Evolutionary conservation across 2,797 vertebrate species (phyloP), one percentile per base, ranked within the genome.

Genomic region (Mionectes olivaceus): DNA sequence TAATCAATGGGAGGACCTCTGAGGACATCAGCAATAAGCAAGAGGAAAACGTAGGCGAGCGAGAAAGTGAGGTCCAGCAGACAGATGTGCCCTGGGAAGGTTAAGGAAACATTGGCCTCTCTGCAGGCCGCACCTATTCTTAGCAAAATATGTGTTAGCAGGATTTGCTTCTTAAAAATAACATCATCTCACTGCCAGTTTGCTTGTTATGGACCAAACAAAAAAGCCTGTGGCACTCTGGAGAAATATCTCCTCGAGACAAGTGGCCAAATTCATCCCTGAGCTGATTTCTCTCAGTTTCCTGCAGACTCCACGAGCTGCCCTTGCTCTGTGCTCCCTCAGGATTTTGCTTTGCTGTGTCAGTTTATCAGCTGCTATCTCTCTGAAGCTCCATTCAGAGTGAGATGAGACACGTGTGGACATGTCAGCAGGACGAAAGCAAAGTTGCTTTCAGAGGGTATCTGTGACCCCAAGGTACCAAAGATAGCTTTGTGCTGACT

Each of bases 131-230:
- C 24, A 30, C 71, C 88, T 96, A 39, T 95, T 95, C 81, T 95
- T 96, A 95, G 96, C 32, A 94, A 92, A 92, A 82, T 83, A 91
- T 63, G 57, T 79, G 75, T 90, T 84, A 94, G 76, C 59, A 65
- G 63, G 86, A 43, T 44, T 80, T 84, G 28, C 60, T 74, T 90
- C 87, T 89, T 65, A 95, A 93, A 87, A 90, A 73, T 76, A 87
- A 81, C 94, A 90, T 88, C 67, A 65, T 44, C 74, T 82, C 67
- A 3, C 55, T 82, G 91, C 80, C 89, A 73, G 33, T 90, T 89
- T 74, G 67, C 25, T 83, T 93, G 63, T 33, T 77, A 4, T 6
- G 56, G 55, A 63, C 28, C 43, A 77, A 86, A 76, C 35, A 49
- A 79, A 95, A 82, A 76, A 84, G 19, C 14, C 41, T 28, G 0